Base-by-base conservation (phyloP, 2,113 vertebrate genomes). In the Girardinichthys multiradiatus region DNA sequence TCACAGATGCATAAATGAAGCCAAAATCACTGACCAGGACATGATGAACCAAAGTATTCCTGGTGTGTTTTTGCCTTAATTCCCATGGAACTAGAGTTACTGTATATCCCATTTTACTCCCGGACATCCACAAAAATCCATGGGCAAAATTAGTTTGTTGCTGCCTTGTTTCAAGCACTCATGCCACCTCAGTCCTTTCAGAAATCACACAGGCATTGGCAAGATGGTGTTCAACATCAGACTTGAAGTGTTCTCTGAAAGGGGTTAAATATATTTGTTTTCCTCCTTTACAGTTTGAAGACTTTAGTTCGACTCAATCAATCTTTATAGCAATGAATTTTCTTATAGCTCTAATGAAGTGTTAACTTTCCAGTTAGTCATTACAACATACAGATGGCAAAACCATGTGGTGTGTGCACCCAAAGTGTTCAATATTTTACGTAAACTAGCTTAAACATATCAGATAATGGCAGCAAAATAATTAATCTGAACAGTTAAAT, bases 321-420 rank as follows among this genome's bases (percentile, higher is more conserved):
- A 82, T 86, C 82, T 68, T 57, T 60, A 82, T 64, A 51, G 72
- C 17, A 72, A 77, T 85, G 69, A 51, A 57, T 65, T 48, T 75
- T 80, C 74, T 79, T 57, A 64, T 79, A 64, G 81, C 61, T 62
- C 64, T 66, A 51, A 39, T 71, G 73, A 80, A 79, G 83, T 74
- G 62, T 74, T 84, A 66, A 61, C 61, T 67, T 74, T 71, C 57
- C 57, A 77, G 84, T 86, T 81, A 65, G 69, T 78, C 45, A 65
- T 54, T 72, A 72, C 73, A 87, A 65, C 4, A 60, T 84, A 87
- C 91, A 92, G 90, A 92, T 92, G 90, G 91, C 72, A 74, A 81
- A 89, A 81, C 84, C 86, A 91, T 88, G 85, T 92, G 87, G 80
- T 57, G 63, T 33, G 59, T 83, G 80, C 81, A 60, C 79, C 61